Conservation (phyloP, 2,113 vertebrate species). For the Menidia beryllina region DNA sequence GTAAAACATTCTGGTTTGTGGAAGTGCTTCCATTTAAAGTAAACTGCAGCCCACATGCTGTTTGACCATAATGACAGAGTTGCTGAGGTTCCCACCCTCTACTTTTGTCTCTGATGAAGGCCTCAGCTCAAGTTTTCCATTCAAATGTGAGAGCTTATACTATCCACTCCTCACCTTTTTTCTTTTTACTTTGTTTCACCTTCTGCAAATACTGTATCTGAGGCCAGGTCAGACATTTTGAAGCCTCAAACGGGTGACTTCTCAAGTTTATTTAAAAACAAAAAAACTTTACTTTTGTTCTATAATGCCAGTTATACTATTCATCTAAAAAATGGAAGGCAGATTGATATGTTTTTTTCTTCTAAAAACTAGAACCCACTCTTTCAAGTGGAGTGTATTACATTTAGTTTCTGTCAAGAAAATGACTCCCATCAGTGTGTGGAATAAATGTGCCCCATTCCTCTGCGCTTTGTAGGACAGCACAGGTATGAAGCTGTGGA, state of each 20-base stretch:
- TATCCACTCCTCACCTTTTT: constrained; percentile 48
- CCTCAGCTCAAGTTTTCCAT: constrained; percentile 67
- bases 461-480: constrained; percentile 87
- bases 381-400: neutral
- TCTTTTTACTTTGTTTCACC: neutral
- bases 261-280: too few relatives aligned
- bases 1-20: constrained; percentile 59
- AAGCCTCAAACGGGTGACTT: too few relatives aligned
- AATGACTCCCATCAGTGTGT: neutral
- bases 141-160: constrained; percentile 56
- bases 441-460: constrained; percentile 2
- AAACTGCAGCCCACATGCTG: constrained; percentile 58
- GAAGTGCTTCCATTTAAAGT: constrained; percentile 60
- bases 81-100: constrained; percentile 45
- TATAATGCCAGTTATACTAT: too few relatives aligned
- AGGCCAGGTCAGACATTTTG: too few relatives aligned
- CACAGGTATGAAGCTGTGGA: constrained; percentile 98
- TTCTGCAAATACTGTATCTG: constrained; percentile 51
- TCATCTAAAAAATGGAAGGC: too few relatives aligned
- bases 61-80: constrained; percentile 72
- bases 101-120: constrained; percentile 54
- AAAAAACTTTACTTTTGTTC: too few relatives aligned
- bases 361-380: too few relatives aligned
- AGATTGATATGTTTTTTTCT: too few relatives aligned
- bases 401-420: neutral